These are phyloP conservation scores for Hylyphantes graminicola DNA, from an alignment of 1,140 invertebrate genomes.

Conservation along the genomic window DNA sequence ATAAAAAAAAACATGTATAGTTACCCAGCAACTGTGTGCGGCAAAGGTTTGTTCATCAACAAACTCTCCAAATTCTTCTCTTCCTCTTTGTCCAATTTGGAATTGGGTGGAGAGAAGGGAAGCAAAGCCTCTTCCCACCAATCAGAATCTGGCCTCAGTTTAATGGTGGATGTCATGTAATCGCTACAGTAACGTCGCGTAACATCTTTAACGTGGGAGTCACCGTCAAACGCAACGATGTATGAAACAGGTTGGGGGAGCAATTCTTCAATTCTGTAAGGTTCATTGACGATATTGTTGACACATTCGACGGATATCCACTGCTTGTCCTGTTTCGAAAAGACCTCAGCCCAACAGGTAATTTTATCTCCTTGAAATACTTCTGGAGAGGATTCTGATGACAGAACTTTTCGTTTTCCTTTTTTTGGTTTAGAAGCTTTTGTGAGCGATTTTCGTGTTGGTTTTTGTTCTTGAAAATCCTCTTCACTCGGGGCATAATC, in stretches of 20 bases:
- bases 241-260: slow-evolving; percentile 81
- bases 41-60: slow-evolving; percentile 81
- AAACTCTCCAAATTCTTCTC: slow-evolving; percentile 80
- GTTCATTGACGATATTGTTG: slow-evolving; percentile 63
- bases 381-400: slow-evolving; percentile 71
- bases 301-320: slow-evolving; percentile 84
- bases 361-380: slow-evolving; percentile 65
- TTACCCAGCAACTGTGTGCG: slow-evolving; percentile 80
- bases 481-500: slow-evolving; percentile 18
- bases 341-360: slow-evolving; percentile 90
- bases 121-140: slow-evolving; percentile 82
- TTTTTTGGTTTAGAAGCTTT: slow-evolving; percentile 56
- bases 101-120: slow-evolving; percentile 73
- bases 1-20: slow-evolving; percentile 61
- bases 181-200: slow-evolving; percentile 86
- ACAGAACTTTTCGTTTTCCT: slow-evolving; percentile 69
- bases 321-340: slow-evolving; percentile 81
- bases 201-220: slow-evolving; percentile 83
- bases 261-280: slow-evolving; percentile 68
- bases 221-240: slow-evolving; percentile 83
- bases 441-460: slow-evolving; percentile 66
- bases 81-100: slow-evolving; percentile 78
- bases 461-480: slow-evolving; percentile 58
- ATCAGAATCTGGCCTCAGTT: slow-evolving; percentile 77
- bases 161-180: slow-evolving; percentile 84